Evolutionary conservation across 2,113 vertebrate genomes (phyloP), one percentile per base, ranked within the genome.

Genomic region (Marmota flaviventris): DNA sequence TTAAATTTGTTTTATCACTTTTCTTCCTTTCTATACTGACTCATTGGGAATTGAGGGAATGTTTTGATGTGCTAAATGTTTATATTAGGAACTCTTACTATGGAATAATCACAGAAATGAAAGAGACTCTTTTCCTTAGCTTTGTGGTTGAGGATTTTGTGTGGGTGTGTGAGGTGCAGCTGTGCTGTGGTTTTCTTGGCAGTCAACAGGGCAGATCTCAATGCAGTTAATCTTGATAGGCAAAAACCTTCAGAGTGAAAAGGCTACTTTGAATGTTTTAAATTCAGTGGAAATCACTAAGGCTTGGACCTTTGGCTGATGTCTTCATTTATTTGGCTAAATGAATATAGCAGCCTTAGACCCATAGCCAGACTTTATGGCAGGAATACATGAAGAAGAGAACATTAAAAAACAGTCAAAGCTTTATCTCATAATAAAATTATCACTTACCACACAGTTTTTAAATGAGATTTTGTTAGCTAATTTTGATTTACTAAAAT

Each of bases 111-210:
- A 45, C 56, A 73, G 92, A 95, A 73, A 78, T 77, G 69, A 75
- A 77, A 87, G 88, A 69, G 72, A 93, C 65, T 93, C 73, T 93
- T 53, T 48, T 2, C 86, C 73, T 96, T 45, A 45, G 67, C 93
- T 92, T 93, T 73, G 93, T 97, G 90, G 93, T 91, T 91, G 69
- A 84, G 72, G 58, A 37, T 94, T 96, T 67, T 48, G 67, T 97
- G 98, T 98, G 96, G 96, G 98, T 85, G 85, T 98, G 85, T 87
- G 97, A 94, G 67, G 76, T 96, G 85, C 97, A 96, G 97, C 95
- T 97, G 94, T 75, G 48, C 89, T 81, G 92, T 56, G 32, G 53
- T n/a, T 92, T 97, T 97, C 91, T 97, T 98, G 96, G 97, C 97
- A 91, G 69, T 58, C 27, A 76, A 87, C 81, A 89, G 87, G 87